phyloP scores from a whole-genome alignment of 2,888 invertebrate species.

The Biston betularia region DNA sequence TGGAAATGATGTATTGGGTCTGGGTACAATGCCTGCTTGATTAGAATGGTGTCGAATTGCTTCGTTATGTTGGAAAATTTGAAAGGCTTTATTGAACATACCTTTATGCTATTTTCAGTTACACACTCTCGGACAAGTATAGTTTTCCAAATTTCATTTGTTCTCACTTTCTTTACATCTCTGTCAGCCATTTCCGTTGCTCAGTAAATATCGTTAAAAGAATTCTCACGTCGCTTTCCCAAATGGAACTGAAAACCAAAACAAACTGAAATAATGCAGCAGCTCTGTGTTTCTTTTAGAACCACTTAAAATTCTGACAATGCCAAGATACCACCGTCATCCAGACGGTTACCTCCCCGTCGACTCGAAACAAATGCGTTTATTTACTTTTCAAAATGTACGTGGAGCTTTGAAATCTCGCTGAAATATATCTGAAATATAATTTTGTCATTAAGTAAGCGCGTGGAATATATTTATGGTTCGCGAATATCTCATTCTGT shows the following conservation, averaged over 20 bases:
- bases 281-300: constrained; percentile 49
- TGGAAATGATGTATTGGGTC: constrained; percentile 82
- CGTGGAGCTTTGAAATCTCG: constrained; percentile 44
- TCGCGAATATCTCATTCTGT: constrained; percentile 75
- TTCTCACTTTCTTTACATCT: too few species aligned
- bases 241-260: constrained; percentile 45
- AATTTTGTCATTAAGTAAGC: constrained; percentile 64
- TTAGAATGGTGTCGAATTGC: constrained; percentile 52
- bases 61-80: constrained; percentile 10
- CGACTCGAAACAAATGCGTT: constrained; percentile 49
- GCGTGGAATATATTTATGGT: constrained; percentile 65
- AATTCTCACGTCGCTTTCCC: constrained; percentile 41
- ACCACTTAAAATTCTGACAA: constrained; percentile 67
- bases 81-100: too few species aligned
- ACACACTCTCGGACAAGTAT: too few species aligned
- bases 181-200: constrained; percentile 28
- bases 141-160: too few species aligned
- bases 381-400: constrained; percentile 47
- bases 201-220: constrained; percentile 39
- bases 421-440: constrained; percentile 58
- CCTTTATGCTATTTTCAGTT: too few species aligned
- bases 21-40: constrained; percentile 67
- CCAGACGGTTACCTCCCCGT: constrained; percentile 41
- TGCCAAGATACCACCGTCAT: constrained; percentile 43
- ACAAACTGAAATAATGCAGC: constrained; percentile 46